phyloP scores from a whole-genome alignment of 1,140 invertebrate genomes.

The Trichonephila clavipes region DNA sequence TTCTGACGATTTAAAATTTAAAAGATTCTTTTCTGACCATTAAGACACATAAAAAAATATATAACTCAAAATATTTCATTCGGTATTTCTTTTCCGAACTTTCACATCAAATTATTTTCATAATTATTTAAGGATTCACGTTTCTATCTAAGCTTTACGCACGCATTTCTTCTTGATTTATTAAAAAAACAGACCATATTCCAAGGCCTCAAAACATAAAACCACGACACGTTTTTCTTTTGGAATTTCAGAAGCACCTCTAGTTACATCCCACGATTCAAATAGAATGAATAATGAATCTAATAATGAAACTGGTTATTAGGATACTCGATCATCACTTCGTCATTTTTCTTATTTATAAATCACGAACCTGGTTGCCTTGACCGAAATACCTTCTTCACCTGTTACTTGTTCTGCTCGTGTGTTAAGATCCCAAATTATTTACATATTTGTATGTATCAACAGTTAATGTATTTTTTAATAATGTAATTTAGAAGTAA shows the following conservation, averaged over 20 bases:
- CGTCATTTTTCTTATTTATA: neutral
- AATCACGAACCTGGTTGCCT: constrained; percentile 28
- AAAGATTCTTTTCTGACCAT: no score
- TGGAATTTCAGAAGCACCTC: neutral
- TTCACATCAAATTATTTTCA: no score
- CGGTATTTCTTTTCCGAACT: no score
- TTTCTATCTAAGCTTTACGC: neutral
- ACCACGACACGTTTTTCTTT: neutral
- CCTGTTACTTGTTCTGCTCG: neutral
- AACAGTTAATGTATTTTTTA: neutral
- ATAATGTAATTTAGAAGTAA: neutral
- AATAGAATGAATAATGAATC: constrained; percentile 20
- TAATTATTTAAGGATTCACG: neutral
- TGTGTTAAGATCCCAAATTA: neutral
- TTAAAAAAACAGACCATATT: neutral
- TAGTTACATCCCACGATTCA: constrained; percentile 25
- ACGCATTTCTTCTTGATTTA: neutral
- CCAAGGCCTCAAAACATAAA: neutral
- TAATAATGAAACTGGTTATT: constrained; percentile 35
- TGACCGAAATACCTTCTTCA: constrained; percentile 41
- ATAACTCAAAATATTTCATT: no score
- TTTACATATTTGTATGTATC: neutral
- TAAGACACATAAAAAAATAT: no score
- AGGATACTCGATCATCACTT: constrained; percentile 8
- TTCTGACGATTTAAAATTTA: no score